Conservation (phyloP, 2,888 invertebrate genomes). For the Amphipyra tragopoginis region DNA sequence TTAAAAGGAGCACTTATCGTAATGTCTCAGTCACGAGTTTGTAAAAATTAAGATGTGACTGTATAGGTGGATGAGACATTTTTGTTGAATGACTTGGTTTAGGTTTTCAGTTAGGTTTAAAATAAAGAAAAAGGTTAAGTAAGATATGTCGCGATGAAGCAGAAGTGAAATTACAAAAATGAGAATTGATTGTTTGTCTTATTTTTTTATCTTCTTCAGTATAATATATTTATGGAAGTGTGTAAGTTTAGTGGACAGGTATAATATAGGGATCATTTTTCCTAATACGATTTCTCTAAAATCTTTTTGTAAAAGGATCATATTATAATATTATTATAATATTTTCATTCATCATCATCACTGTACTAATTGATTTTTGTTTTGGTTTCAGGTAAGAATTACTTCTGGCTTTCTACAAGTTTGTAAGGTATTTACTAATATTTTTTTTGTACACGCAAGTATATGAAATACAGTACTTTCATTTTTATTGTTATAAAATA, state of each 20-base stretch:
- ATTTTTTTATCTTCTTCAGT: background rate
- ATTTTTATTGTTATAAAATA: too few species aligned
- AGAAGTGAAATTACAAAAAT: slow-evolving; percentile 5
- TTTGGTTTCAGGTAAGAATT: slow-evolving; percentile 41
- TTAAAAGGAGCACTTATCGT: slow-evolving; percentile 55
- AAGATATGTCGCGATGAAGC: background rate
- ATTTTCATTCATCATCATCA: too few species aligned
- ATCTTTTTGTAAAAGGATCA: too few species aligned
- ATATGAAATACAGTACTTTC: too few species aligned
- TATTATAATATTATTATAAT: too few species aligned
- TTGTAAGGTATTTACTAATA: slow-evolving; percentile 1
- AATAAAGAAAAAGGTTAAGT: slow-evolving; percentile 4
- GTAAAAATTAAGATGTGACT: slow-evolving; percentile 55
- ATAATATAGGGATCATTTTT: too few species aligned
- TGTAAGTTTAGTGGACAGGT: too few species aligned
- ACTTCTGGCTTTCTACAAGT: background rate
- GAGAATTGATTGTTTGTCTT: background rate
- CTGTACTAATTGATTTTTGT: background rate
- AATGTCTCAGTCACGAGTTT: slow-evolving; percentile 50
- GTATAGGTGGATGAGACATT: slow-evolving; percentile 31
- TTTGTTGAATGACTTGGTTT: slow-evolving; percentile 46
- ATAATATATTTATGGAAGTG: too few species aligned
- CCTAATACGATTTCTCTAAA: too few species aligned
- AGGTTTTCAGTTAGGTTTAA: slow-evolving; percentile 15
- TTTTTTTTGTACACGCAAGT: background rate